phyloP scores from a whole-genome alignment of 2,888 invertebrate species.

The Prenolepis imparis region DNA sequence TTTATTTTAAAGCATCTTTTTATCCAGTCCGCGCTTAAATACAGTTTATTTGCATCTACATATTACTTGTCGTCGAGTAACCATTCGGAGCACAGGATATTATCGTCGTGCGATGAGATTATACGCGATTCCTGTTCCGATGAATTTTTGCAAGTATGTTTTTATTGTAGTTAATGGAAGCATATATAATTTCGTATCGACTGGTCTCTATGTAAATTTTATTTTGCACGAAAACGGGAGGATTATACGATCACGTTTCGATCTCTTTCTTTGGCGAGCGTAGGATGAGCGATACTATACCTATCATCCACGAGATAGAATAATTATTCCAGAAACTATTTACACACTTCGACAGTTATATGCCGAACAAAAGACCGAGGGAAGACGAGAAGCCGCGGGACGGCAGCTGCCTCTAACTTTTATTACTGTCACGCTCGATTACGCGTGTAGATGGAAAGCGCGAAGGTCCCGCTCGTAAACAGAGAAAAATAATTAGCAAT shows the following conservation, averaged over 20 bases:
- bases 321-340: conserved; percentile 41
- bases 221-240: conserved; percentile 20
- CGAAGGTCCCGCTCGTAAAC: conserved; percentile 60
- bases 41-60: conserved; percentile 44
- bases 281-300: neutral
- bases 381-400: conserved; percentile 47
- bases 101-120: conserved; percentile 15
- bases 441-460: conserved; percentile 58
- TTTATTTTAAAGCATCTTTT: conserved; percentile 32
- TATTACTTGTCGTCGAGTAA: neutral
- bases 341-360: conserved; percentile 7
- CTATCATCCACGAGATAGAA: conserved; percentile 1
- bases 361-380: conserved; percentile 1
- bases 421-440: conserved; percentile 66
- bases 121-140: conserved; percentile 16
- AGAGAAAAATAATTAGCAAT: conserved; percentile 70
- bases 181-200: neutral
- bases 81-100: neutral
- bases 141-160: neutral
- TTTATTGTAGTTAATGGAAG: neutral
- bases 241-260: conserved; percentile 23
- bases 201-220: conserved; percentile 43
- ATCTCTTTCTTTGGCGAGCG: conserved; percentile 19
- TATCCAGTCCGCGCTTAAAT: neutral
- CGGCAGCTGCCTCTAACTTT: conserved; percentile 58